phyloP scores from a whole-genome alignment of 2,113 vertebrate genomes.

The Rutilus rutilus region DNA sequence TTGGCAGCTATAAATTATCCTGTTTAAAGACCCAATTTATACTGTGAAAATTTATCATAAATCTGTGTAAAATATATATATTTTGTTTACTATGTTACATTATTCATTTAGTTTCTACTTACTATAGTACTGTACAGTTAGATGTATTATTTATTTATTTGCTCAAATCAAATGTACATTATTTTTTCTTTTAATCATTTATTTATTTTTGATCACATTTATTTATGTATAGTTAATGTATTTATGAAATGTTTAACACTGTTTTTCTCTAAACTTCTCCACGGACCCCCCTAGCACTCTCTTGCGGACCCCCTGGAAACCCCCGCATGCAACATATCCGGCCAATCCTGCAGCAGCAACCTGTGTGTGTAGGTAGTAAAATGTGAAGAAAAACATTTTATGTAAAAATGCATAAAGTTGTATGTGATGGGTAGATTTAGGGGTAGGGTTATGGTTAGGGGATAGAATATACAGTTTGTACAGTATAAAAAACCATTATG shows the following conservation, averaged over 20 bases:
- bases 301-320: not conserved
- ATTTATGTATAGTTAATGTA: too few species aligned
- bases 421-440: too few species aligned
- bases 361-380: not conserved
- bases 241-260: not conserved
- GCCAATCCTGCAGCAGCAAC: not conserved
- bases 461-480: too few species aligned
- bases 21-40: not conserved
- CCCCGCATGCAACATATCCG: not conserved
- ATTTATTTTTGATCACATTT: not conserved
- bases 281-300: not conserved
- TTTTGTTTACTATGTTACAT: not conserved
- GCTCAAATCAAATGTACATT: not conserved
- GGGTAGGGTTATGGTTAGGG: too few species aligned
- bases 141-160: not conserved
- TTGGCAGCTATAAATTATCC: not conserved
- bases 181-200: not conserved
- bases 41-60: not conserved
- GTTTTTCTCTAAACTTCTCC: not conserved
- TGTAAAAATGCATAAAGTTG: too few species aligned
- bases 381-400: too few species aligned
- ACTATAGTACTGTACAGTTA: not conserved
- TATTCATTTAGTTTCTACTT: not conserved
- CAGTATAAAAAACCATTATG: too few species aligned
- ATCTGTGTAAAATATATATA: not conserved